phyloP scores from a whole-genome alignment of 2,888 invertebrate genomes.

The Stenoptilia bipunctidactyla region DNA sequence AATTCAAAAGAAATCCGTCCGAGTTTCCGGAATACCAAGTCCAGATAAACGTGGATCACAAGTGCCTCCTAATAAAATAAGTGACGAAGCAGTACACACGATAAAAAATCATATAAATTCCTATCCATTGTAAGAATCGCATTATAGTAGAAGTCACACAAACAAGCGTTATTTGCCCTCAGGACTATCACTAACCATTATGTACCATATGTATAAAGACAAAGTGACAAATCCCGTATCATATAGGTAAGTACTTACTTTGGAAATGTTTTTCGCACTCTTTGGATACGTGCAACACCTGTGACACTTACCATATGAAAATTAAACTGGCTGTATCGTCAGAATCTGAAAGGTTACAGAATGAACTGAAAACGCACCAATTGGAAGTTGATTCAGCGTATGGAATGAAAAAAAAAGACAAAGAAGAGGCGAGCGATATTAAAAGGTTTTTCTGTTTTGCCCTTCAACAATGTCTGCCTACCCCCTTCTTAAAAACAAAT shows the following conservation, averaged over 20 bases:
- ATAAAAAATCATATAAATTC: slow-evolving; percentile 8
- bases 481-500: slow-evolving; percentile 13
- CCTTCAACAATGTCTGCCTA: slow-evolving; percentile 18
- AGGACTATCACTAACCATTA: slow-evolving; percentile 10
- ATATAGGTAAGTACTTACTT: slow-evolving; percentile 4
- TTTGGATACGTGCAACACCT: slow-evolving; percentile 8
- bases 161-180: slow-evolving; percentile 10
- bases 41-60: slow-evolving; percentile 1
- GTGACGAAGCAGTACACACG: slow-evolving; percentile 3
- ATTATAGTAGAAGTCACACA: slow-evolving; percentile 11
- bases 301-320: slow-evolving; percentile 7
- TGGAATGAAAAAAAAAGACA: not conserved
- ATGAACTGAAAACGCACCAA: not conserved
- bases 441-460: slow-evolving; percentile 12
- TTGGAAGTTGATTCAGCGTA: slow-evolving; percentile 1
- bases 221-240: not conserved
- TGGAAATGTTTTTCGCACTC: slow-evolving; percentile 10
- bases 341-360: too few relatives aligned
- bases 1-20: slow-evolving; percentile 2
- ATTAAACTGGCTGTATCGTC: too few relatives aligned
- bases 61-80: slow-evolving; percentile 7
- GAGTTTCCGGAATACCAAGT: slow-evolving; percentile 3
- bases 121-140: slow-evolving; percentile 12
- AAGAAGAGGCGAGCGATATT: not conserved
- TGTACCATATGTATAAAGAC: slow-evolving; percentile 8